Base-by-base conservation (phyloP, 2,113 vertebrate species). In the Pachycephala philippinensis region DNA sequence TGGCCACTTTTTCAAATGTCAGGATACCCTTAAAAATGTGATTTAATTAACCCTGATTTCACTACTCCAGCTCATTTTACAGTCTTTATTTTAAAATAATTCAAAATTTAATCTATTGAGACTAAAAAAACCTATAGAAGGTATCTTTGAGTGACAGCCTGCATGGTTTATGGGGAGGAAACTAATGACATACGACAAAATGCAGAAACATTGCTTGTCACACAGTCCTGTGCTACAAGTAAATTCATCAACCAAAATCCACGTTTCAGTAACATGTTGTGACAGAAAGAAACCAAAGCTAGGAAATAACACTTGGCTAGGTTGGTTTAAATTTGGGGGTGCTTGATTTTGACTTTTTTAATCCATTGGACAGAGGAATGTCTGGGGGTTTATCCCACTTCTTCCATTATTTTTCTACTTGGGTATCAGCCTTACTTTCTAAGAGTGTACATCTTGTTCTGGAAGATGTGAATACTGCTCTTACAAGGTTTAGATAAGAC, bases 1-100 rank as follows among this genome's bases (percentile, higher is more conserved):
- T 49, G 56, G 77, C 61, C 84, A 91, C 65, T 96, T 96, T 37
- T 96, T 52, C n/a, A 82, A 72, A 84, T 68, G 61, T 68, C 74
- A 85, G 54, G 83, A 72, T 71, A 81, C 71, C 45, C n/a, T 91
- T 71, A 65, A 74, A 95, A 82, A 63, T 72, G 60, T 5, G 7
- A 56, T 27, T 61, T 42, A 87, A 71, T 84, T 87, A 75, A 81
- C 47, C 21, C 16, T 31, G 17, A 64, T 89, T 71, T 87, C 49
- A 45, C 17, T 37, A 60, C 5, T 66, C 20, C 37, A 42, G 28
- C 17, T 61, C 10, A 20, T 84, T 94, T 87, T 82, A 77, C 44
- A 71, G 37, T 52, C 75, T 75, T 66, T 95, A 54, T 77, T 93
- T 92, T 45, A 33, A 88, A 92, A 52, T 60, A 56, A 76, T 79